These are phyloP conservation scores for Etheostoma spectabile DNA, from an alignment of 2,113 vertebrate species.

Conservation along the genomic window DNA sequence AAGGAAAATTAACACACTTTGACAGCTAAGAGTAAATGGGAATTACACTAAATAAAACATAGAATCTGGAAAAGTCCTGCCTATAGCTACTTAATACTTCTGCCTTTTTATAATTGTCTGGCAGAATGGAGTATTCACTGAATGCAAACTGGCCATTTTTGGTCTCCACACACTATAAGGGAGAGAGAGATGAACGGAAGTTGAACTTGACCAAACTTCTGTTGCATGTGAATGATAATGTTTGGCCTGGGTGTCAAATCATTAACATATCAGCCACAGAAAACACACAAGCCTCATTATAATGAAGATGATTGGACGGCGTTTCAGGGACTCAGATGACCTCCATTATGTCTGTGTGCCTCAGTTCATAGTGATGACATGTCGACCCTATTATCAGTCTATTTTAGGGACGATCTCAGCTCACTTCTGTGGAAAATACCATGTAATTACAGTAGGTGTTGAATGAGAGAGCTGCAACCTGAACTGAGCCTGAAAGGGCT, in stretches of 20 bases:
- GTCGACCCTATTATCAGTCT: not conserved
- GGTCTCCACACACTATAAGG: not conserved
- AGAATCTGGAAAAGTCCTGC: not conserved
- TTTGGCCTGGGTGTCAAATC: not conserved
- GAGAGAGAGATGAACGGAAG: slow-evolving; percentile 2
- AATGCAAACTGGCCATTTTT: not conserved
- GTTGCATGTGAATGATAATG: slow-evolving; percentile 40
- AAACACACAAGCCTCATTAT: not conserved
- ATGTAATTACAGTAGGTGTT: not conserved
- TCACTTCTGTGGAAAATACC: not conserved
- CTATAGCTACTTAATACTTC: no score
- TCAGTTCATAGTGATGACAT: not conserved
- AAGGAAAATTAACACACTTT: no score
- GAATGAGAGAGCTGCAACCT: not conserved
- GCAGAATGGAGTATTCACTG: not conserved
- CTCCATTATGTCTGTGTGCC: not conserved
- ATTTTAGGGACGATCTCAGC: not conserved
- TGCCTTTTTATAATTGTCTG: no score
- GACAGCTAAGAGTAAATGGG: no score
- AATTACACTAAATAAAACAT: not conserved
- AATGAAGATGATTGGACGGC: slow-evolving; percentile 3
- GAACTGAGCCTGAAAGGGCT: no score
- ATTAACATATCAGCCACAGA: slow-evolving; percentile 30
- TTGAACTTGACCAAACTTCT: not conserved
- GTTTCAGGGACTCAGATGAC: slow-evolving; percentile 9